phyloP scores from a whole-genome alignment of 2,888 invertebrate genomes.

The Ophioninae sp. region DNA sequence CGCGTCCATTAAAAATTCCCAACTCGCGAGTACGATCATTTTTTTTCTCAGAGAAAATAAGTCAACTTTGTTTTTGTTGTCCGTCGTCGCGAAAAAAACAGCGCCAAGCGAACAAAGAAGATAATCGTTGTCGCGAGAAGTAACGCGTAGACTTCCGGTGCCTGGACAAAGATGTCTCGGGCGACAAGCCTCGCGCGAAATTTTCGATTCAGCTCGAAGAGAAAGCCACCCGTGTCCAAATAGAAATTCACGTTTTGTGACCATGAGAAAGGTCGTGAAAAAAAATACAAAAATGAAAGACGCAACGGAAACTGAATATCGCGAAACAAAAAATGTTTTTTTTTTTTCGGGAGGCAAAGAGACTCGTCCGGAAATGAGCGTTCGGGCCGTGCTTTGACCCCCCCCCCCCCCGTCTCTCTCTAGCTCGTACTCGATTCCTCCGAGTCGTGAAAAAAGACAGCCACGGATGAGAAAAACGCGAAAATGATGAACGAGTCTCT shows the following conservation, averaged over 20 bases:
- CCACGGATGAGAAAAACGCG: background rate
- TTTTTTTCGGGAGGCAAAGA: background rate
- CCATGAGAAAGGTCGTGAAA: background rate
- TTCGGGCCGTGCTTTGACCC: conserved; percentile 24
- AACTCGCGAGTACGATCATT: background rate
- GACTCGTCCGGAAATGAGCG: background rate
- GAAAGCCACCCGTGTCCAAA: background rate
- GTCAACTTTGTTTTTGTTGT: background rate
- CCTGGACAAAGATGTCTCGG: conserved; percentile 36
- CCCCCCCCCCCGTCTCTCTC: too few species aligned
- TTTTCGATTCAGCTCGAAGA: conserved; percentile 12
- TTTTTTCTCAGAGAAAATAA: background rate
- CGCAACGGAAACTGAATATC: conserved; percentile 2
- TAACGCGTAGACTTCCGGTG: conserved; percentile 12
- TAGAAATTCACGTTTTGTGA: background rate
- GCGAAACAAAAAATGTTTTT: background rate
- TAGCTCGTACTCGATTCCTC: background rate
- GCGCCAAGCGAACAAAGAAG: conserved; percentile 1
- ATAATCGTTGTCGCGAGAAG: background rate
- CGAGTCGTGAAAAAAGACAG: conserved; percentile 2
- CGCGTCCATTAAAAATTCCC: background rate
- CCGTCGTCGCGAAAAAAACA: too few species aligned
- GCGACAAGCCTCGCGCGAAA: conserved; percentile 12
- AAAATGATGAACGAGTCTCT: conserved; percentile 48
- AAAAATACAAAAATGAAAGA: background rate